These are phyloP conservation scores for Oncorhynchus keta DNA, from an alignment of 2,113 vertebrate genomes.

Conservation along the genomic window DNA sequence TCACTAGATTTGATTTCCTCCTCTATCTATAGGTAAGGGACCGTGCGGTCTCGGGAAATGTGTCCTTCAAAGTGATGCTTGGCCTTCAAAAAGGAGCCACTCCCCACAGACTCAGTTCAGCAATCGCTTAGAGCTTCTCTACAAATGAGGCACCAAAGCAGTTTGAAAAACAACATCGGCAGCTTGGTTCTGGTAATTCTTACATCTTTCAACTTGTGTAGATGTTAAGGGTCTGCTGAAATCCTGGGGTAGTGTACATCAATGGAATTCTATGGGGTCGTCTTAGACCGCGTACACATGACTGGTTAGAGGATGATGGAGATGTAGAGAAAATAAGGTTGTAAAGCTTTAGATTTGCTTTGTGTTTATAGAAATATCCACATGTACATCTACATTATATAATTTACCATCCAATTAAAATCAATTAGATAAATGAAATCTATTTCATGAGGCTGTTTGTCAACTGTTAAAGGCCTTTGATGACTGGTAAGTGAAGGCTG, in stretches of 20 bases:
- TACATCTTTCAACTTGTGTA: neutral
- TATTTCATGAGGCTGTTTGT: conserved; percentile 35
- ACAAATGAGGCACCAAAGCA: neutral
- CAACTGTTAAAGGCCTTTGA: conserved; percentile 2
- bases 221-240: neutral
- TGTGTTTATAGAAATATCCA: neutral
- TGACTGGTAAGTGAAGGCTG: neutral
- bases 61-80: neutral
- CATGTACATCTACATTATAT: neutral
- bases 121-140: neutral
- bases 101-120: neutral
- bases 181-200: neutral
- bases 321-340: neutral
- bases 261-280: neutral
- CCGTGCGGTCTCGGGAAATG: neutral
- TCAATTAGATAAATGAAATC: conserved; percentile 39
- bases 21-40: neutral
- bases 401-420: conserved; percentile 47
- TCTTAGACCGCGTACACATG: too few relatives aligned
- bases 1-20: neutral
- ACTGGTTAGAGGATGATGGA: neutral
- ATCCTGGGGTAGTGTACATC: neutral
- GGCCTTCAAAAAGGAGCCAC: neutral
- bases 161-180: neutral
- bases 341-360: neutral